Base-by-base conservation (phyloP, 2,888 invertebrate species). In the Neria commutata region DNA sequence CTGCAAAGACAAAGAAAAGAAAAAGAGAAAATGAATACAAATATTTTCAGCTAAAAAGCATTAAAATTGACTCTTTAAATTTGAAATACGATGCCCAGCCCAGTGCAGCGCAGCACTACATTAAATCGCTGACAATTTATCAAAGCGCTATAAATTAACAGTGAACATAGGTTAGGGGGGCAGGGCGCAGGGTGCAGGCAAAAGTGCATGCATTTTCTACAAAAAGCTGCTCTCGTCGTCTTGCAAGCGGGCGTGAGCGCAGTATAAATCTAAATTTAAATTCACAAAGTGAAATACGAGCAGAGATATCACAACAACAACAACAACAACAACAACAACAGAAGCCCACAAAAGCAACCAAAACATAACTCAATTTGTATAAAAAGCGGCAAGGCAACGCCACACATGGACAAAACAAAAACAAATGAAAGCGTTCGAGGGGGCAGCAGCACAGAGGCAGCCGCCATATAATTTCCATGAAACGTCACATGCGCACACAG, bases 231-330 rank as follows among this genome's bases (percentile, higher is more conserved):
- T n/a, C n/a, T n/a, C n/a, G n/a, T n/a, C n/a, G n/a, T n/a, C n/a
- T n/a, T n/a, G n/a, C n/a, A n/a, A n/a, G n/a, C n/a, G n/a, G n/a
- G n/a, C n/a, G n/a, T n/a, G n/a, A n/a, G n/a, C n/a, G n/a, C n/a
- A 37, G 21, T 19, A 42, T 29, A 19, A 19, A 42, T 42, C 42
- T 19, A 42, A 42, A 42, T 19, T 42, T 42, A 42, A 42, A 42
- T 17, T 37, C n/a, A 37, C n/a, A n/a, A 19, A 2, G 5, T 21
- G 57, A 63, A 64, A 68, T 64, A 62, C 62, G 54, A 29, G 10
- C 23, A 37, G 26, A 47, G 33, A 40, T n/a, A n/a, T n/a, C n/a
- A n/a, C n/a, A n/a, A n/a, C 14, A 14, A 40, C 40, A 40, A 25
- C 37, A 49, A 16, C 19, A 34, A 14, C 37, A 62, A 50, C 48